Evolutionary conservation across 2,113 vertebrate genomes (phyloP).

Genomic region (Etheostoma spectabile): DNA sequence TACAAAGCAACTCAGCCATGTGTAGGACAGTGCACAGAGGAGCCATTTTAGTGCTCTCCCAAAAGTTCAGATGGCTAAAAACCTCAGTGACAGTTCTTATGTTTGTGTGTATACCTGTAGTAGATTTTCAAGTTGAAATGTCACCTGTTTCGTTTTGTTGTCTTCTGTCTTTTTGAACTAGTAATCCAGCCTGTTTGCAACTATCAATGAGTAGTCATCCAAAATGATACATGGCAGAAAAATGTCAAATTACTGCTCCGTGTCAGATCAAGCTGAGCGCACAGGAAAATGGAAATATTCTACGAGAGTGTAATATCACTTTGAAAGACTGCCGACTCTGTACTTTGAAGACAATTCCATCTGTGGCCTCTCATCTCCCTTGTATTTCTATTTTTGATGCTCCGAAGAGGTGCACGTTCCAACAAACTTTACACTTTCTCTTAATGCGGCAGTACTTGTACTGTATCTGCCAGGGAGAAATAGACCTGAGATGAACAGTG

Average conservation of each 20-base stretch:
- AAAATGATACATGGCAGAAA: constrained; percentile 44
- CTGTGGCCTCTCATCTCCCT: constrained; percentile 52
- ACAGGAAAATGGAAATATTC: constrained; percentile 44
- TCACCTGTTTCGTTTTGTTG: constrained; percentile 23
- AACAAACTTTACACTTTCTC: constrained; percentile 53
- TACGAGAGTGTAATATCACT: constrained; percentile 29
- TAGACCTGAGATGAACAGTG: constrained; percentile 86
- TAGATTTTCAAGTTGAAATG: neutral
- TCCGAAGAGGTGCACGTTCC: constrained; percentile 38
- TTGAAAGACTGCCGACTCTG: constrained; percentile 47
- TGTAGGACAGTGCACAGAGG: constrained; percentile 40
- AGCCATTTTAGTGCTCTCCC: constrained; percentile 20
- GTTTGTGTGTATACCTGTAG: neutral
- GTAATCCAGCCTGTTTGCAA: constrained; percentile 32
- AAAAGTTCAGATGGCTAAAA: constrained; percentile 27
- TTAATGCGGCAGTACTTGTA: neutral
- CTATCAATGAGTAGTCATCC: constrained; percentile 28
- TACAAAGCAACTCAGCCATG: constrained; percentile 62
- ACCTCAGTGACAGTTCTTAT: neutral
- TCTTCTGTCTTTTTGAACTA: constrained; percentile 23
- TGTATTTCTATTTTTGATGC: constrained; percentile 56
- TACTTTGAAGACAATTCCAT: constrained; percentile 60
- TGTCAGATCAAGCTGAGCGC: constrained; percentile 53
- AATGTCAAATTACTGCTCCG: constrained; percentile 53
- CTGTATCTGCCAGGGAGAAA: constrained; percentile 70